Evolutionary conservation across 2,113 vertebrate genomes (phyloP).

Genomic region (Podarcis raffonei): DNA sequence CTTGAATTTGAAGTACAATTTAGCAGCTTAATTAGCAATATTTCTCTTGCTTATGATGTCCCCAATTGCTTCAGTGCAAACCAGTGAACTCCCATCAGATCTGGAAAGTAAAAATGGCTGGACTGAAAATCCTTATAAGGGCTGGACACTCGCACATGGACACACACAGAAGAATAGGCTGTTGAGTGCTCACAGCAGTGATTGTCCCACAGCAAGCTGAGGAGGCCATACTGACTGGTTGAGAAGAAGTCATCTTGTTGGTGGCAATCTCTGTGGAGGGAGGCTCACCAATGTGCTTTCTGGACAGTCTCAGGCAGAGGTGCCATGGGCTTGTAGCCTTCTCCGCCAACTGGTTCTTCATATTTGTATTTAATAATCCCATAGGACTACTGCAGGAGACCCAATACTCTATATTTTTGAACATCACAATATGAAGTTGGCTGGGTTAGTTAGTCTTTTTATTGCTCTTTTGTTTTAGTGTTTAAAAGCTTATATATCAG

Average conservation of each 20-base stretch:
- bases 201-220: neutral
- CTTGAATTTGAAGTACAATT: neutral
- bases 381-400: neutral
- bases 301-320: neutral
- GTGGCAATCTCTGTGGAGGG: neutral
- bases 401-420: conserved; percentile 14
- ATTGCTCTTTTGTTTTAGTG: conserved; percentile 64
- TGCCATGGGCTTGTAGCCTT: neutral
- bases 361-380: neutral
- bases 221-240: neutral
- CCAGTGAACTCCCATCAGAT: neutral
- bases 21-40: neutral
- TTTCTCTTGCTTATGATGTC: neutral
- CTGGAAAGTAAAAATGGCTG: neutral
- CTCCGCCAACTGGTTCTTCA: neutral
- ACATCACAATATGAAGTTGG: conserved; percentile 13
- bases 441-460: conserved; percentile 57
- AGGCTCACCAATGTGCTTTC: too few relatives aligned
- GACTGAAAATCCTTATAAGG: neutral
- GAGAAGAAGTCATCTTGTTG: neutral
- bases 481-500: conserved; percentile 57
- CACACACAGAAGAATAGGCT: neutral
- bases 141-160: neutral
- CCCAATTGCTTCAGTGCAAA: neutral
- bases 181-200: neutral